Conservation (phyloP, 92 coral and sea anemone genomes). For the Heteractis magnifica region DNA sequence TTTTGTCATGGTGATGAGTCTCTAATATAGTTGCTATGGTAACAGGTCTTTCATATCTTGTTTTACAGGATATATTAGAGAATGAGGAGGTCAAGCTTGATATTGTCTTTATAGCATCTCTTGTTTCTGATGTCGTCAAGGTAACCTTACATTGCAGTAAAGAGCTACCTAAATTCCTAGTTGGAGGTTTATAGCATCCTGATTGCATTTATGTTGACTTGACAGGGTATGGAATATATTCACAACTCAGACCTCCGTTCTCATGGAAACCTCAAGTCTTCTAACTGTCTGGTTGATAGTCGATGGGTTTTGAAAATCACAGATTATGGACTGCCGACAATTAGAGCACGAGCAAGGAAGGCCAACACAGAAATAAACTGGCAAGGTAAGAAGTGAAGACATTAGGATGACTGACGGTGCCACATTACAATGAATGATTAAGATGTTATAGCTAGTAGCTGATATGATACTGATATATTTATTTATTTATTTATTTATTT, state of each 20-base stretch:
- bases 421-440: background rate
- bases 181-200: background rate
- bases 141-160: slow-evolving; percentile 21
- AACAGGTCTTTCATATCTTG: background rate
- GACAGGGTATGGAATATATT: slow-evolving; percentile 73
- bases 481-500: background rate
- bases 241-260: slow-evolving; percentile 68
- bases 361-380: slow-evolving; percentile 30
- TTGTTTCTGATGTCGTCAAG: slow-evolving; percentile 93
- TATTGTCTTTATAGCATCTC: slow-evolving; percentile 87
- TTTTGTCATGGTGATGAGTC: background rate
- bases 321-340: slow-evolving; percentile 71
- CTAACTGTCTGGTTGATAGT: slow-evolving; percentile 74
- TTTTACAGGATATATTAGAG: slow-evolving; percentile 81
- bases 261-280: slow-evolving; percentile 78
- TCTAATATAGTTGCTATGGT: slow-evolving; percentile 1
- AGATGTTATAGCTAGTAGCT: background rate
- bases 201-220: background rate
- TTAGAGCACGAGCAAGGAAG: slow-evolving; percentile 57
- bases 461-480: background rate
- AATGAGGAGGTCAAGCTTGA: slow-evolving; percentile 92
- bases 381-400: slow-evolving; percentile 13
- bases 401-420: slow-evolving; percentile 20
- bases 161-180: background rate
- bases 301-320: slow-evolving; percentile 79